Conservation (phyloP, 2,888 invertebrate species). For the Serripes groenlandicus region DNA sequence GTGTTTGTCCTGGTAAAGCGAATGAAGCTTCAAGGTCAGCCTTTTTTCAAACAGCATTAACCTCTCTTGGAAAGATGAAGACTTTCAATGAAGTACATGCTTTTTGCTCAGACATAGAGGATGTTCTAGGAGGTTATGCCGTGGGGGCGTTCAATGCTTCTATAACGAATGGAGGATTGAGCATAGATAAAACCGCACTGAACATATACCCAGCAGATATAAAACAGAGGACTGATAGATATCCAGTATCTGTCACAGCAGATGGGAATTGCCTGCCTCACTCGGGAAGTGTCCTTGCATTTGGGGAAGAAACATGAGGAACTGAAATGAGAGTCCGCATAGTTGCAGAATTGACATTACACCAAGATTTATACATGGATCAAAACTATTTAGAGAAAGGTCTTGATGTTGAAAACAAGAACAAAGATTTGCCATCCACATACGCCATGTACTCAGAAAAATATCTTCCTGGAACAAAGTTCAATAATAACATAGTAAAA, state of each 20-base stretch:
- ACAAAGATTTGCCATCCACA: neutral
- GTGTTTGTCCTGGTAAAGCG: no score
- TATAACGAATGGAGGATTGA: no score
- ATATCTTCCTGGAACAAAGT: neutral
- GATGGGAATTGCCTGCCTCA: conserved; percentile 59
- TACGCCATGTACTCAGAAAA: neutral
- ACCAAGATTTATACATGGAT: conserved; percentile 37
- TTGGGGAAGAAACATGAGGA: conserved; percentile 12
- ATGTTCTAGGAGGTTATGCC: no score
- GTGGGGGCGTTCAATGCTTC: no score
- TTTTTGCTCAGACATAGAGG: no score
- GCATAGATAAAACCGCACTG: no score
- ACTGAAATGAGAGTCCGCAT: conserved; percentile 46
- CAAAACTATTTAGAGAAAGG: conserved; percentile 27
- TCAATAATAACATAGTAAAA: neutral
- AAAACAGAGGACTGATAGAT: no score
- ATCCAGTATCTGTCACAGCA: conserved; percentile 23
- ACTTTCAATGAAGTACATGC: no score
- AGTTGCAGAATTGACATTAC: conserved; percentile 28
- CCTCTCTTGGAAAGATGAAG: no score
- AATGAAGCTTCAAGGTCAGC: no score
- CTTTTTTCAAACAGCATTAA: no score
- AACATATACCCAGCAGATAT: no score
- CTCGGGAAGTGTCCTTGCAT: conserved; percentile 46
- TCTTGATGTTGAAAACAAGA: neutral